These are phyloP conservation scores for Cacatua alba DNA, from an alignment of 2,113 vertebrate genomes.

Conservation along the genomic window DNA sequence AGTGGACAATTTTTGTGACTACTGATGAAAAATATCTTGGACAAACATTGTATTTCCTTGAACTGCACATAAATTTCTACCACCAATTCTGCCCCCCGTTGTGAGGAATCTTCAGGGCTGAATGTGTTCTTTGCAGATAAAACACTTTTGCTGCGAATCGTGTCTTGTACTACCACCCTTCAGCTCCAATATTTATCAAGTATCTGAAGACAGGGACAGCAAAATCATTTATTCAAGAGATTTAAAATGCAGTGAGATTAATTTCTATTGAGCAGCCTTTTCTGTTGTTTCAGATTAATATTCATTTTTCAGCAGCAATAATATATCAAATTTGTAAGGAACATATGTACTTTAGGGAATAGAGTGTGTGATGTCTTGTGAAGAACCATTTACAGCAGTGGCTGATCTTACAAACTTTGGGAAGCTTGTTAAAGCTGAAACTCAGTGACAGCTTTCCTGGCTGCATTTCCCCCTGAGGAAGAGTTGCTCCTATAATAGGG, in stretches of 20 bases:
- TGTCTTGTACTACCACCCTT: neutral
- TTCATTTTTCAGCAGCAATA: neutral
- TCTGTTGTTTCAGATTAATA: neutral
- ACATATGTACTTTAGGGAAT: neutral
- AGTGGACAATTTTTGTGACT: neutral
- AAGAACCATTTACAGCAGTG: neutral
- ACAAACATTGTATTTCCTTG: neutral
- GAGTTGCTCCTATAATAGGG: neutral
- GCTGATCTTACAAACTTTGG: neutral
- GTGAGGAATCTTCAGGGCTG: neutral
- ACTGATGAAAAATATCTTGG: neutral
- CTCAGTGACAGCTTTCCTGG: neutral
- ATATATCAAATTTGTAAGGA: neutral
- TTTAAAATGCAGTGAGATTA: neutral
- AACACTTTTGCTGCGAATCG: neutral
- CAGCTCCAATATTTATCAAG: neutral
- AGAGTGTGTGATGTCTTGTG: neutral
- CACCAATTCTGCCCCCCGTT: neutral
- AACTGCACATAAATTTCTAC: neutral
- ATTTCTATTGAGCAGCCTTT: neutral
- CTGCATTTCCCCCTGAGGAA: neutral
- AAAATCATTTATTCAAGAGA: neutral
- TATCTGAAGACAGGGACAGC: neutral
- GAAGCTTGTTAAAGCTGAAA: neutral
- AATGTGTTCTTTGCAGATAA: neutral